These are phyloP conservation scores for Ptyas mucosa DNA, from an alignment of 2,113 vertebrate genomes.

Conservation along the genomic window DNA sequence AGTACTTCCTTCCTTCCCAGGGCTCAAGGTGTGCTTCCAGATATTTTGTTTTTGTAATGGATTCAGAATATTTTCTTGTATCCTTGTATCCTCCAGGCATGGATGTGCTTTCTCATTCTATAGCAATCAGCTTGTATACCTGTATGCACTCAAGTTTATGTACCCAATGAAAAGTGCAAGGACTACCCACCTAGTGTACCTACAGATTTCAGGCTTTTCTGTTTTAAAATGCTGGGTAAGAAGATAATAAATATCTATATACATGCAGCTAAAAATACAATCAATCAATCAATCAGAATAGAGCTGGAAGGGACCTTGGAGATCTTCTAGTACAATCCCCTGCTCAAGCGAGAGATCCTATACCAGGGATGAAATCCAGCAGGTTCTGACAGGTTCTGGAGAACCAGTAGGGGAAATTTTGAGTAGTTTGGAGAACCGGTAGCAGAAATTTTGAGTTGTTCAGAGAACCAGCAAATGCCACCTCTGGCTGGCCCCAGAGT, in stretches of 20 bases:
- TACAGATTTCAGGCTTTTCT: neutral
- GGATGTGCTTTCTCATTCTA: neutral
- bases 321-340: too few relatives aligned
- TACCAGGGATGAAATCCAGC: too few relatives aligned
- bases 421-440: too few relatives aligned
- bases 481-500: too few relatives aligned
- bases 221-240: neutral
- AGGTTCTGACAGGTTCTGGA: too few relatives aligned
- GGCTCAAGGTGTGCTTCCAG: neutral
- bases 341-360: too few relatives aligned
- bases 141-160: neutral
- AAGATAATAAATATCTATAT: neutral
- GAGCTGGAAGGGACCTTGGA: too few relatives aligned
- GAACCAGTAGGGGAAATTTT: too few relatives aligned
- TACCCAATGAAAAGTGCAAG: neutral
- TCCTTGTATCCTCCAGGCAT: neutral
- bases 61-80: neutral
- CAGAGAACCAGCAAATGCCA: too few relatives aligned
- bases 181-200: neutral
- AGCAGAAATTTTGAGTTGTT: too few relatives aligned
- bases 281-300: too few relatives aligned
- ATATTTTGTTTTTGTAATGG: neutral
- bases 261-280: neutral
- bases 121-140: neutral
- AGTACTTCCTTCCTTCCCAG: neutral